phyloP scores from a whole-genome alignment of 2,888 invertebrate species.

The Fragum sueziense region DNA sequence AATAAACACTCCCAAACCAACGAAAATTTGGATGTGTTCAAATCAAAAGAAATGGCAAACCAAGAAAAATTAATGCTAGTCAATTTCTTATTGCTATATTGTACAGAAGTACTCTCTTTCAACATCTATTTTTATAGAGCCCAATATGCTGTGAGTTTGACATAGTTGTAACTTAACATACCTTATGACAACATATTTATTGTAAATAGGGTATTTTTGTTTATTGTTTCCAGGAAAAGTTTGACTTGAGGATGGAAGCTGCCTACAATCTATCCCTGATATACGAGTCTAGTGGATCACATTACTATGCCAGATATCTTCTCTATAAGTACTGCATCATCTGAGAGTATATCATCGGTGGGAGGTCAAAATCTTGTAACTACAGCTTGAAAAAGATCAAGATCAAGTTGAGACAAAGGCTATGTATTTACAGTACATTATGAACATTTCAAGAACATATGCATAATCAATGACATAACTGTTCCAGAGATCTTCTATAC shows the following conservation, averaged over 20 bases:
- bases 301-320: slow-evolving; percentile 89
- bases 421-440: background rate
- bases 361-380: too few relatives aligned
- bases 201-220: background rate
- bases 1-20: too few relatives aligned
- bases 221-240: slow-evolving; percentile 83
- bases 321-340: slow-evolving; percentile 89
- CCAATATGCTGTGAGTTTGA: too few relatives aligned
- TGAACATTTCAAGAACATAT: background rate
- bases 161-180: too few relatives aligned
- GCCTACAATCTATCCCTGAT: slow-evolving; percentile 95
- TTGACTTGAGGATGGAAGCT: slow-evolving; percentile 90
- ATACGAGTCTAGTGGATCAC: slow-evolving; percentile 90
- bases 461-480: background rate
- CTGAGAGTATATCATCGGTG: slow-evolving; percentile 52
- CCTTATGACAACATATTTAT: background rate
- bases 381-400: too few relatives aligned
- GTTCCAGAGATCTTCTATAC: background rate
- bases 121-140: too few relatives aligned
- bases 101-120: too few relatives aligned
- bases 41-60: too few relatives aligned
- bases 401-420: background rate
- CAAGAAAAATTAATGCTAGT: too few relatives aligned
- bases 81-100: too few relatives aligned
- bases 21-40: too few relatives aligned